Conservation (phyloP, 2,888 invertebrate genomes). For the Dermolepida albohirtum region DNA sequence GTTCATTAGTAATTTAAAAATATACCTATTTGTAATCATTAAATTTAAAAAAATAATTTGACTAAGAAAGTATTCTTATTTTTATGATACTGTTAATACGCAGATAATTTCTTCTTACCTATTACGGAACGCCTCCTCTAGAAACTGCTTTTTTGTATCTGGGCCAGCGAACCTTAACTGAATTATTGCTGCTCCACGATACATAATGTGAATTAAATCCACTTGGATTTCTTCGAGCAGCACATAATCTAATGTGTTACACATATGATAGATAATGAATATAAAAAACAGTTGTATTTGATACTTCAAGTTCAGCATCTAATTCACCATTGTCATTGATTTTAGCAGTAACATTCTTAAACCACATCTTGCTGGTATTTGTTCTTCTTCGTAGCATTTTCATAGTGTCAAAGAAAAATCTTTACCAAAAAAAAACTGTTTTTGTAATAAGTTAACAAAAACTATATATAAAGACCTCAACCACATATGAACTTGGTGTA, state of each 20-base stretch:
- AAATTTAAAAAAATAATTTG: no score
- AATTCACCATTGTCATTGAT: neutral
- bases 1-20: slow-evolving; percentile 4
- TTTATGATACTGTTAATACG: slow-evolving; percentile 7
- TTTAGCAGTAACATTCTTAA: slow-evolving; percentile 1
- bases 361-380: slow-evolving; percentile 21
- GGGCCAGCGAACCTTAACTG: slow-evolving; percentile 11
- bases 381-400: no score
- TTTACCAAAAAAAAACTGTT: no score
- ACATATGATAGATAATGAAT: slow-evolving; percentile 10
- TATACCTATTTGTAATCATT: neutral
- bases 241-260: slow-evolving; percentile 6
- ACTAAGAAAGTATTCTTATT: slow-evolving; percentile 2
- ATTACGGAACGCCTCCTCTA: no score
- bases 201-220: no score
- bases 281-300: slow-evolving; percentile 3
- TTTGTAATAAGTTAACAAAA: no score
- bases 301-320: slow-evolving; percentile 16
- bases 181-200: no score
- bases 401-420: slow-evolving; percentile 25
- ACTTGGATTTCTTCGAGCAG: no score
- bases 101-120: slow-evolving; percentile 9
- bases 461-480: no score
- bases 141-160: neutral
- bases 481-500: no score